phyloP scores from a whole-genome alignment of 2,888 invertebrate genomes.

The Leptinotarsa rubiginosa region DNA sequence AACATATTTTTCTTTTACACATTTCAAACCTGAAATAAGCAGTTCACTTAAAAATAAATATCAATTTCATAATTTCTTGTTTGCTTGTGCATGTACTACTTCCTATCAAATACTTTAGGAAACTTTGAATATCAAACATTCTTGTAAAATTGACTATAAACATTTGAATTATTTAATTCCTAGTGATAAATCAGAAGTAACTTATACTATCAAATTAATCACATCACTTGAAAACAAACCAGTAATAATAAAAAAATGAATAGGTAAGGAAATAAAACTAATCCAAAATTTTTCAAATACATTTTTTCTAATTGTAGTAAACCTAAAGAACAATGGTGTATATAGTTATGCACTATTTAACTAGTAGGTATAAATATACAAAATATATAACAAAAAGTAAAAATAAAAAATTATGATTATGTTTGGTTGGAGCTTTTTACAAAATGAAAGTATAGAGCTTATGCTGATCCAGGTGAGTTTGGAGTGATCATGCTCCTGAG shows the following conservation, averaged over 20 bases:
- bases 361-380: conserved; percentile 9
- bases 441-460: conserved; percentile 12
- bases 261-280: background rate
- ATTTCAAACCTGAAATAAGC: too few species aligned
- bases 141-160: too few species aligned
- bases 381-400: conserved; percentile 20
- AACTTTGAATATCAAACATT: too few species aligned
- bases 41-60: too few species aligned
- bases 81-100: too few species aligned
- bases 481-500: background rate
- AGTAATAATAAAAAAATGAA: background rate
- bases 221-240: too few species aligned
- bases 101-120: too few species aligned
- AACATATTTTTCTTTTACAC: too few species aligned
- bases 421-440: conserved; percentile 18
- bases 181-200: too few species aligned
- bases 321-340: conserved; percentile 4
- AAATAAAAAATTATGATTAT: conserved; percentile 9
- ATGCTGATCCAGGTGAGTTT: background rate
- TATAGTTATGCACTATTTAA: conserved; percentile 17
- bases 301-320: background rate
- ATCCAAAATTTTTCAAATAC: background rate
- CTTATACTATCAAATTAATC: too few species aligned
- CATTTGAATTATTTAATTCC: too few species aligned
- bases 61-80: too few species aligned